A percentile compares a stretch with the other conserved stretches of the same genome.
Evolutionary conservation across 64 coral and sea anemone genomes (phyloP).

Genomic region (Montipora efflorescens): DNA sequence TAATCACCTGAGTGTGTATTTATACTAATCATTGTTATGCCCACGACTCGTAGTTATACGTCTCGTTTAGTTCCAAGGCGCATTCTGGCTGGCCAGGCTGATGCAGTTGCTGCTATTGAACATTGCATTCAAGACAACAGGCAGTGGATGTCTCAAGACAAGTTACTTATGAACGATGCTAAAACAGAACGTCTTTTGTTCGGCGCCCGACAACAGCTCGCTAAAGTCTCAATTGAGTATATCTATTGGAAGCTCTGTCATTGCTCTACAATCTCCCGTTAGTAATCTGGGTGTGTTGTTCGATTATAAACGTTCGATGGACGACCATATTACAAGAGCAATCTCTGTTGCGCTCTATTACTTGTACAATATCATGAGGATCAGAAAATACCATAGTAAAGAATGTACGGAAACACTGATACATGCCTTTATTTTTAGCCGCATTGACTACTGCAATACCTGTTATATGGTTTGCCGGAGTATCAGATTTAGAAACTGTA

Average conservation of each 20-base stretch:
- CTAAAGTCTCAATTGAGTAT: background rate
- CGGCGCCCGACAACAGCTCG: no score
- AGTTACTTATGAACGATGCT: no score
- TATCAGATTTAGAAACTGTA: background rate
- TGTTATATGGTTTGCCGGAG: background rate
- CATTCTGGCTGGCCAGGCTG: slow-evolving; percentile 5
- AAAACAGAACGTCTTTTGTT: no score
- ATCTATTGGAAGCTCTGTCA: background rate
- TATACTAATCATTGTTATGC: background rate
- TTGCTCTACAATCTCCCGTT: background rate
- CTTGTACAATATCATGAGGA: background rate
- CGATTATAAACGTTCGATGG: background rate
- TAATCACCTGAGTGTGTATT: no score
- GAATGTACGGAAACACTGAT: slow-evolving; percentile 19
- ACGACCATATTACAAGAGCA: background rate
- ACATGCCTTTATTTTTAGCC: background rate
- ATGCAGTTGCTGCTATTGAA: background rate
- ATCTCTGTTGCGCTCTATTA: background rate
- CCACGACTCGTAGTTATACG: background rate
- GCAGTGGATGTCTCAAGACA: background rate
- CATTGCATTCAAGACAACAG: background rate
- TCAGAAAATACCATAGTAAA: background rate
- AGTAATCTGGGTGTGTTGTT: background rate
- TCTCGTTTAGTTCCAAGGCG: slow-evolving; percentile 1
- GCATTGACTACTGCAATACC: slow-evolving; percentile 24